A percentile compares a stretch with the other conserved stretches of the same genome.
Conservation (phyloP, 2,888 invertebrate genomes). For the Anodontia alba region DNA sequence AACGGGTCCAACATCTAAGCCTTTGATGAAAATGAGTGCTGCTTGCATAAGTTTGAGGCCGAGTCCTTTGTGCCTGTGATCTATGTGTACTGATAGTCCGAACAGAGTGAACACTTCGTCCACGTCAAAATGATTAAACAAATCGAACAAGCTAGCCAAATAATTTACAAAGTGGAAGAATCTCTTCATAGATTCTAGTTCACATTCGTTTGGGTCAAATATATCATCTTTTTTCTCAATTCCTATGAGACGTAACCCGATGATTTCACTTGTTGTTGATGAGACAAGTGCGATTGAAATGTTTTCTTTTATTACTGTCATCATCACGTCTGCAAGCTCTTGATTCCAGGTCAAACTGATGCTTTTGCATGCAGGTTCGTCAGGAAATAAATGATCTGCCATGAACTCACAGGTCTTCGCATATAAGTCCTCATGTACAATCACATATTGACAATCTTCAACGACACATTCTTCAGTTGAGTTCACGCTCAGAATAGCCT, state of each 20-base stretch:
- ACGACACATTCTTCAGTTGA: neutral
- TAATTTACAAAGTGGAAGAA: neutral
- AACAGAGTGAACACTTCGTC: constrained; percentile 2
- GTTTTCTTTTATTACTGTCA: neutral
- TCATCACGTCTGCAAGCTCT: neutral
- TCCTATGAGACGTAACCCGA: neutral
- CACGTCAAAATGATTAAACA: neutral
- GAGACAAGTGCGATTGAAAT: neutral
- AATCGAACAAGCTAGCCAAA: neutral
- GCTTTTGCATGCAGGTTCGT: neutral
- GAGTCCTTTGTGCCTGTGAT: constrained; percentile 10
- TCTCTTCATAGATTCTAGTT: neutral
- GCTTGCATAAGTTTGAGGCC: constrained; percentile 7
- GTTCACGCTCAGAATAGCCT: no score
- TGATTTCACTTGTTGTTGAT: neutral
- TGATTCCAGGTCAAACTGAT: neutral
- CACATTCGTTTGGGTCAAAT: neutral
- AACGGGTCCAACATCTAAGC: constrained; percentile 6
- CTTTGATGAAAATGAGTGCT: neutral
- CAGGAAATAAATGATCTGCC: neutral
- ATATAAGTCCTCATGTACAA: neutral
- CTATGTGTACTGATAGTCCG: constrained; percentile 17
- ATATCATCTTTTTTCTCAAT: neutral
- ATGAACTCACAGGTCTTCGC: neutral
- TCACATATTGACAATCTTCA: neutral